Evolutionary conservation across 2,113 vertebrate genomes (phyloP), one percentile per base, ranked within the genome.

Genomic region (Trichechus manatus): DNA sequence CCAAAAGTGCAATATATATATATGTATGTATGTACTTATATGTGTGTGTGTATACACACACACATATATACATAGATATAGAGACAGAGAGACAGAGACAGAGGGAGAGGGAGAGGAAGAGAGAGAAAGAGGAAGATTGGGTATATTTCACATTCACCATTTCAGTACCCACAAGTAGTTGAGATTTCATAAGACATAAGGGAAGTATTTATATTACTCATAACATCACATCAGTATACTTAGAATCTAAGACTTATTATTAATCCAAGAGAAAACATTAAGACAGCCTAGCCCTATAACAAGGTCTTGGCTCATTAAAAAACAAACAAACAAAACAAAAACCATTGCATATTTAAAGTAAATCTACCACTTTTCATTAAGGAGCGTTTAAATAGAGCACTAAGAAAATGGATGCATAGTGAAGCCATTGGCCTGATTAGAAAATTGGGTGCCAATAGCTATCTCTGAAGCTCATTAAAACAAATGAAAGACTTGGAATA

Each of bases 401-500:
- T 96, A 91, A 94, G 68, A 97, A 84, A 97, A 86, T 91, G 64
- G 4, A 56, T 0, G 0, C 89, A 94, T 81, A 89, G 92, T 97
- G 42, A 97, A 94, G 56, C 5, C 29, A 13, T 96, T 93, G 78
- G 91, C 90, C 36, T 98, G 86, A 98, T 98, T 93, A 97, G 89
- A 95, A 89, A 89, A 92, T 97, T 95, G 68, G 84, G 68, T 97
- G 96, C 79, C 96, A 96, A 78, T 96, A 94, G 44, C 91, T 98
- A 80, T 95, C 84, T 95, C 96, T 98, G 97, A 97, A 97, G 91
- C 97, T 94, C 96, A 97, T 97, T 97, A 97, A 98, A 97, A 97
- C 77, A 96, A 98, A 98, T 97, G 68, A 97, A 70, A 93, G 94
- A 83, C 85, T 95, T 94, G 93, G 94, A 96, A 92, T 95, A 53